phyloP scores from a whole-genome alignment of 2,797 vertebrate genomes.

The Megaceryle alcyon region DNA sequence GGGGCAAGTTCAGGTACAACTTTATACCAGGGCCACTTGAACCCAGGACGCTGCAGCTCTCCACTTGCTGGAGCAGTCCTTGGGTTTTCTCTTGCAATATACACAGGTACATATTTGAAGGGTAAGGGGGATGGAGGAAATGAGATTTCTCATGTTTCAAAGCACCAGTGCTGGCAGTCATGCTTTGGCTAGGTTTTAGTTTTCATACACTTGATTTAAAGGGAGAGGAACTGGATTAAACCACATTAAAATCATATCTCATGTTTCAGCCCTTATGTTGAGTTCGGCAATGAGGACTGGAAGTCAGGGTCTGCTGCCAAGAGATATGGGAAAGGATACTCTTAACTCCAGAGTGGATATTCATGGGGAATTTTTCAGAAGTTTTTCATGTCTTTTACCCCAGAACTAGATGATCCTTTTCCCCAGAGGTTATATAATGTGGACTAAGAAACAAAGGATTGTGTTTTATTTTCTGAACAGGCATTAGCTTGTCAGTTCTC shows the following conservation, averaged over 20 bases:
- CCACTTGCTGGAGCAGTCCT: rapidly evolving
- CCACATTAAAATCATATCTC: not conserved
- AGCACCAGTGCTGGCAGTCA: not conserved
- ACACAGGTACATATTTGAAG: rapidly evolving
- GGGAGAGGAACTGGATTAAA: conserved; percentile 30
- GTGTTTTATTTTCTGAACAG: conserved; percentile 26
- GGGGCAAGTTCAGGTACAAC: rapidly evolving
- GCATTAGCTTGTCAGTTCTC: not conserved
- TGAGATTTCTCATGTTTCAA: rapidly evolving
- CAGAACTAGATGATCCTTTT: not conserved
- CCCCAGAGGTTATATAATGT: not conserved
- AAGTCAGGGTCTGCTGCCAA: not conserved
- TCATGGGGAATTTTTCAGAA: not conserved
- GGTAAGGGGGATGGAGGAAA: not conserved
- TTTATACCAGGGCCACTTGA: not conserved
- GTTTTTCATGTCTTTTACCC: not conserved
- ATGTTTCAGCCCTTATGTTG: not conserved
- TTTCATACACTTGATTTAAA: not conserved
- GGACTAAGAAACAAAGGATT: conserved; percentile 13
- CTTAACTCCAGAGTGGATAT: not conserved
- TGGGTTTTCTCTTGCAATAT: not conserved
- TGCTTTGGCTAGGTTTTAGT: not conserved
- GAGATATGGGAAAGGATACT: not conserved
- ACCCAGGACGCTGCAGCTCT: not conserved
- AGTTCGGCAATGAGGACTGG: not conserved